Evolutionary conservation across 2,797 vertebrate species (phyloP).

Genomic region (Numenius phaeopus): DNA sequence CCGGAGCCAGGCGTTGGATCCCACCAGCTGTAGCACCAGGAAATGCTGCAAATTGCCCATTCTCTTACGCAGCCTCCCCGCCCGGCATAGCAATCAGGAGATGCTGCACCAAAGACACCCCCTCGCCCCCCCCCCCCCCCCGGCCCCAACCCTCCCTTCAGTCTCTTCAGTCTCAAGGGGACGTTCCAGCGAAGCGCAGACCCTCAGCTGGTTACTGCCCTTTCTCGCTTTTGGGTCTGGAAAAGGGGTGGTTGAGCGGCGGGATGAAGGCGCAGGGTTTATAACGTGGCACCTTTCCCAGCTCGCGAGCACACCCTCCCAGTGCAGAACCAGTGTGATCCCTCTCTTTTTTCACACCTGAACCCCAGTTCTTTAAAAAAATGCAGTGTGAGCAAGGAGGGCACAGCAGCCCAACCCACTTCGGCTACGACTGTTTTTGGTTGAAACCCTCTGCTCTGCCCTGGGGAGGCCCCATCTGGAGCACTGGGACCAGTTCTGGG

Average conservation of each 20-base stretch:
- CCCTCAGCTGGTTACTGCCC: not conserved
- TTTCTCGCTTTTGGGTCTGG: not conserved
- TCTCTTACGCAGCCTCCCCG: not conserved
- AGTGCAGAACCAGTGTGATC: not conserved
- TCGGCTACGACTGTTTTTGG: not conserved
- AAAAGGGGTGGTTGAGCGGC: not conserved
- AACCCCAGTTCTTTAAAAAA: not conserved
- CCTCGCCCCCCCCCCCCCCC: not conserved
- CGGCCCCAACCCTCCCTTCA: too few relatives aligned
- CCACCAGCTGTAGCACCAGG: conserved; percentile 50
- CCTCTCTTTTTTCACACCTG: not conserved
- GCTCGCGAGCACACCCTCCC: not conserved
- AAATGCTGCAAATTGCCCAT: conserved; percentile 41
- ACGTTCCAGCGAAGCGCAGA: not conserved
- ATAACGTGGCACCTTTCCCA: not conserved
- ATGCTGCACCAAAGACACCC: not conserved
- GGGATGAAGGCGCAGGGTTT: not conserved
- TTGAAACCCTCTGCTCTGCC: not conserved
- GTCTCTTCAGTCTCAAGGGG: not conserved
- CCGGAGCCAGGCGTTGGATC: not conserved
- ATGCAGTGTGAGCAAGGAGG: not conserved
- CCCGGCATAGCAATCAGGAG: conserved; percentile 10
- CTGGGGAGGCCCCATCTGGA: too few relatives aligned
- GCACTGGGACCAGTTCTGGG: too few relatives aligned
- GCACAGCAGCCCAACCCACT: not conserved